These are phyloP conservation scores for Eufriesea mexicana DNA, from an alignment of 1,140 invertebrate species.

Conservation along the genomic window DNA sequence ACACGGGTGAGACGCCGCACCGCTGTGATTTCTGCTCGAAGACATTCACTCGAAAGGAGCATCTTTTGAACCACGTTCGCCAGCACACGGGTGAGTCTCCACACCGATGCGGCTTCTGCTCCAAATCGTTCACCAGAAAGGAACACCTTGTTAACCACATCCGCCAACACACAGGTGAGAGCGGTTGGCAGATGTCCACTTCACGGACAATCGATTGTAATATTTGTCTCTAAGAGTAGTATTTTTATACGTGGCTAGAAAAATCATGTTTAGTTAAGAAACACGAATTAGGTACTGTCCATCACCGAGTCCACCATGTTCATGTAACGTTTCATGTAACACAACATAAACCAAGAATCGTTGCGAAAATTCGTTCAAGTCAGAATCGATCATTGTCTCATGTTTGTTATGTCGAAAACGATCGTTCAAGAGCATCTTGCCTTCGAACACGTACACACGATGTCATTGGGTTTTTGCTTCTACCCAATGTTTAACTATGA, in stretches of 20 bases:
- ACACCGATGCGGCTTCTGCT: constrained; percentile 91
- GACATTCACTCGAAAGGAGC: constrained; percentile 92
- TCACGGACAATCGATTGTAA: constrained; percentile 72
- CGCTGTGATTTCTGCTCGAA: constrained; percentile 92
- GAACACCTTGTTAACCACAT: constrained; percentile 92
- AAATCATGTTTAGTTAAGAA: constrained; percentile 45
- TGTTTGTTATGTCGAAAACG: not conserved
- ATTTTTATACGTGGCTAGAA: constrained; percentile 40
- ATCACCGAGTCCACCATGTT: constrained; percentile 13
- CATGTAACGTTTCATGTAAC: constrained; percentile 25
- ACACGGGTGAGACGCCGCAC: constrained; percentile 93
- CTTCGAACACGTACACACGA: not conserved
- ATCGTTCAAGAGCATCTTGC: not conserved
- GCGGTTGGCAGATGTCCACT: constrained; percentile 79
- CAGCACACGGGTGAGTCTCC: constrained; percentile 92
- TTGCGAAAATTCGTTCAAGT: constrained; percentile 17
- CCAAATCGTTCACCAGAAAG: constrained; percentile 91
- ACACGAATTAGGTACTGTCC: constrained; percentile 25
- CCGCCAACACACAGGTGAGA: constrained; percentile 88
- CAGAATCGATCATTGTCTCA: constrained; percentile 17
- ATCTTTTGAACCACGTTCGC: constrained; percentile 91
- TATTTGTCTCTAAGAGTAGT: constrained; percentile 67
- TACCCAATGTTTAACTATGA: constrained; percentile 15
- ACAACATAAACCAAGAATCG: not conserved
- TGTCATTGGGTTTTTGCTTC: not conserved